Conservation (phyloP, 1,140 invertebrate species). For the Araneus ventricosus region DNA sequence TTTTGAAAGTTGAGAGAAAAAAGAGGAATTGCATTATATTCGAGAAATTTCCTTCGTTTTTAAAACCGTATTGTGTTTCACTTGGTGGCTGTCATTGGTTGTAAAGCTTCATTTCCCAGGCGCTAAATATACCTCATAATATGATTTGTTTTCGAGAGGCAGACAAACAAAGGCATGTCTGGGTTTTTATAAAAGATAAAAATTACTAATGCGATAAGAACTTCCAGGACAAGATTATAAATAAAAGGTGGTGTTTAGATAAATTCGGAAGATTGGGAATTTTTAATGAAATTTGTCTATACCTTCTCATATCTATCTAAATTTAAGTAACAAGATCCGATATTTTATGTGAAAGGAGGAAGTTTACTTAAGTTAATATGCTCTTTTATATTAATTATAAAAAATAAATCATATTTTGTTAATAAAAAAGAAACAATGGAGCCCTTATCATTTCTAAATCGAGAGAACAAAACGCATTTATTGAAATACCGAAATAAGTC, state of each 20-base stretch:
- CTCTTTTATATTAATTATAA: too few species aligned
- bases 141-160: not conserved
- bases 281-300: not conserved
- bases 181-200: not conserved
- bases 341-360: too few species aligned
- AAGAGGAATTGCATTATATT: constrained; percentile 3
- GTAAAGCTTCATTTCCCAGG: not conserved
- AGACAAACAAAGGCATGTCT: not conserved
- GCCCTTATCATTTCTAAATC: too few species aligned
- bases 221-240: not conserved
- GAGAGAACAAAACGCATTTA: too few species aligned
- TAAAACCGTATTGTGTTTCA: constrained; percentile 17
- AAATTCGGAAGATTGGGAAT: not conserved
- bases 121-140: not conserved
- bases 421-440: too few species aligned
- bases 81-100: not conserved
- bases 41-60: constrained; percentile 35
- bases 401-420: too few species aligned
- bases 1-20: not conserved
- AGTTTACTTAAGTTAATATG: too few species aligned
- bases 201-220: not conserved
- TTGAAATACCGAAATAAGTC: too few species aligned
- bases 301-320: too few species aligned
- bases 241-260: not conserved
- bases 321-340: too few species aligned